Percentiles rank a stretch among this genome's conserved stretches.
phyloP scores from a whole-genome alignment of 2,888 invertebrate genomes.

The Agriopis marginaria region DNA sequence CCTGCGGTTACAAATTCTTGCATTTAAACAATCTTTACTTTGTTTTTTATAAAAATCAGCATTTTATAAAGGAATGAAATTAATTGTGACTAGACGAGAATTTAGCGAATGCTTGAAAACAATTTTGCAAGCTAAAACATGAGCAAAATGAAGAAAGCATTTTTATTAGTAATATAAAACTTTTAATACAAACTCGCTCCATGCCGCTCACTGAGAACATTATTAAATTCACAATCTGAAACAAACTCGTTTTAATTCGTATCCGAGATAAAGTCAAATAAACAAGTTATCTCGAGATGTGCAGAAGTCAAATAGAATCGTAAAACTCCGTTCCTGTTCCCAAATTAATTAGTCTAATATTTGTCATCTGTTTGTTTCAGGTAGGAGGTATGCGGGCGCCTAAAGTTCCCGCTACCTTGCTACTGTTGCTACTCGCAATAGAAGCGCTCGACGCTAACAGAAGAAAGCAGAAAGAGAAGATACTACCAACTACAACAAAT shows the following conservation, averaged over 20 bases:
- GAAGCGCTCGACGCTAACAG: slow-evolving; percentile 79
- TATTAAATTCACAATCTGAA: slow-evolving; percentile 17
- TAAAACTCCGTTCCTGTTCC: slow-evolving; percentile 30
- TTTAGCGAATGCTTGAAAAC: background rate
- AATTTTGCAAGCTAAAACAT: background rate
- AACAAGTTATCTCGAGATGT: slow-evolving; percentile 30
- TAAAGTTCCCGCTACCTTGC: slow-evolving; percentile 82
- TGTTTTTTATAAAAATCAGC: background rate
- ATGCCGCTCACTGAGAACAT: background rate
- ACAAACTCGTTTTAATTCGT: slow-evolving; percentile 32
- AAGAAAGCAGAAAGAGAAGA: slow-evolving; percentile 78
- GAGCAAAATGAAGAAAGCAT: background rate
- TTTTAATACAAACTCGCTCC: slow-evolving; percentile 8
- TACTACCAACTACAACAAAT: slow-evolving; percentile 70
- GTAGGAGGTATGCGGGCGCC: slow-evolving; percentile 83
- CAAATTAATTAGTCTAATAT: slow-evolving; percentile 42
- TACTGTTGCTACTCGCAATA: slow-evolving; percentile 82
- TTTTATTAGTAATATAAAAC: slow-evolving; percentile 8
- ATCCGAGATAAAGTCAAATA: slow-evolving; percentile 35
- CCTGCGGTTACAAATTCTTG: background rate
- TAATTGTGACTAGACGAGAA: background rate
- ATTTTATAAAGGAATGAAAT: background rate
- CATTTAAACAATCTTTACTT: background rate
- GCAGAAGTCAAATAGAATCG: slow-evolving; percentile 40
- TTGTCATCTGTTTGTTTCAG: slow-evolving; percentile 68